Percentiles rank a stretch among this genome's conserved stretches.
Evolutionary conservation across 2,888 invertebrate genomes (phyloP).

Genomic region (Euphydryas editha): DNA sequence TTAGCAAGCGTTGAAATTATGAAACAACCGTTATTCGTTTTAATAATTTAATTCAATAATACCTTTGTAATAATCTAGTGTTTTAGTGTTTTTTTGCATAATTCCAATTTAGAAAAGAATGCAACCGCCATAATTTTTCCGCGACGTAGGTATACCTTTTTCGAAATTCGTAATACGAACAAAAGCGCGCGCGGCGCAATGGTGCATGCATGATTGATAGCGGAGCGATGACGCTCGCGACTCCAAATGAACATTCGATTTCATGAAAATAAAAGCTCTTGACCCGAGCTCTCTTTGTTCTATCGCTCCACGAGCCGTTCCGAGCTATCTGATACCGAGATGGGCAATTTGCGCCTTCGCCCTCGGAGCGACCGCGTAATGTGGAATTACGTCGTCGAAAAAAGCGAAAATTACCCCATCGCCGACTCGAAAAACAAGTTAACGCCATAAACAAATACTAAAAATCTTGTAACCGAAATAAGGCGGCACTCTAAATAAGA

Average conservation of each 20-base stretch:
- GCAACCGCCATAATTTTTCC: slow-evolving; percentile 73
- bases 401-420: slow-evolving; percentile 73
- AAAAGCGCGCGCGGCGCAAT: slow-evolving; percentile 79
- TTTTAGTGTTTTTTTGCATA: slow-evolving; percentile 42
- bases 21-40: slow-evolving; percentile 56
- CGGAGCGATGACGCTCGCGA: slow-evolving; percentile 66
- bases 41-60: slow-evolving; percentile 72
- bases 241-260: slow-evolving; percentile 64
- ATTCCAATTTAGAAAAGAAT: slow-evolving; percentile 57
- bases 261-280: slow-evolving; percentile 69
- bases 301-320: slow-evolving; percentile 26
- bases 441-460: slow-evolving; percentile 81
- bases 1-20: slow-evolving; percentile 18
- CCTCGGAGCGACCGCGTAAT: slow-evolving; percentile 55
- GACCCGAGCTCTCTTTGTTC: slow-evolving; percentile 62
- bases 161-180: slow-evolving; percentile 80
- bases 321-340: slow-evolving; percentile 44
- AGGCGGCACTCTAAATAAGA: slow-evolving; percentile 82
- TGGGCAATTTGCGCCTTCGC: slow-evolving; percentile 62
- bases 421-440: slow-evolving; percentile 65
- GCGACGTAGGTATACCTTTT: slow-evolving; percentile 75
- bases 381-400: slow-evolving; percentile 67
- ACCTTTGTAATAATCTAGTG: slow-evolving; percentile 58
- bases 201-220: slow-evolving; percentile 83
- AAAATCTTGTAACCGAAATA: slow-evolving; percentile 82